Base-by-base conservation (phyloP, 2,113 vertebrate genomes). In the Chaetorhynchus papuensis region DNA sequence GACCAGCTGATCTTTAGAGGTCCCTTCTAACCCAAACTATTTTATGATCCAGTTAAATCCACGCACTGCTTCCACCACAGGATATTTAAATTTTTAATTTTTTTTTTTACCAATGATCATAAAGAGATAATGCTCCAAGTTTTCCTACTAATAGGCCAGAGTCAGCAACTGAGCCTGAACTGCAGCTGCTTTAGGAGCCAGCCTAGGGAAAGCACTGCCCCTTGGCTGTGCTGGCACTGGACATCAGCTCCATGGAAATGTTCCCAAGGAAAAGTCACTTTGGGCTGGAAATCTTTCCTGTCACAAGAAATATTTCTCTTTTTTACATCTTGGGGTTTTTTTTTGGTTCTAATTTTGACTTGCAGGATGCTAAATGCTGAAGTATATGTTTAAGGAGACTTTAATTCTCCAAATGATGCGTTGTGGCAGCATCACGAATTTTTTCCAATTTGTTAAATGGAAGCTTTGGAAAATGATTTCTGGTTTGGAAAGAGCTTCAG, bases 361-460 rank as follows among this genome's bases (percentile, higher is more conserved):
- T 30, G 61, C 35, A 13, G 9, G 44, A 13, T 60, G 63, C 70
- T 54, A 33, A 72, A 31, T 24, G 60, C 39, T 45, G 39, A 17
- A 77, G 59, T 21, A 23, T 16, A 4, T 22, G 17, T 23, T 60
- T 12, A n/a, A 57, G 66, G 27, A 63, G 61, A 15, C 20, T 64
- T 84, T 44, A 27, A 5, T 42, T 75, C 60, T 35, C 49, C 47
- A 71, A 31, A 26, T 12, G 30, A 60, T 6, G 7, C 0, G 26
- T 33, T n/a, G 57, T 4, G 1, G 63, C 37, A 75, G 16, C 74
- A 30, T 5, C n/a, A 3, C 1, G 0, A 19, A 2, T 63, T 61
- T 60, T 85, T 71, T 35, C 64, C 30, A 42, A 28, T 90, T 82
- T 85, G 31, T 66, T 47, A 28, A 3, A 88, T 12, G 19, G 75